Evolutionary conservation across 2,888 invertebrate species (phyloP).

Genomic region (Mechanitis mazaeus): DNA sequence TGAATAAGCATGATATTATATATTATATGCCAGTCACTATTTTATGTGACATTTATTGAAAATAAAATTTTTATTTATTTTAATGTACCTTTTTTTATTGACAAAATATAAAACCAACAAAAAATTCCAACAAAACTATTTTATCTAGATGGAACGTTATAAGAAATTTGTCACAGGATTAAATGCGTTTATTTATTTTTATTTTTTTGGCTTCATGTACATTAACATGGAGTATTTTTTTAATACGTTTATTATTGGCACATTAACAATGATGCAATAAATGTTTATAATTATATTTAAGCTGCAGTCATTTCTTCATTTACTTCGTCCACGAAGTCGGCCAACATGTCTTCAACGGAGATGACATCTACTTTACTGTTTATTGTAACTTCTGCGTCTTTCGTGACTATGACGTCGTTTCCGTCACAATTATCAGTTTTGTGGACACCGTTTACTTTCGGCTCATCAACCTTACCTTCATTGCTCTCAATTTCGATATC

Average conservation of each 20-base stretch:
- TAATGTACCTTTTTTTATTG: no score
- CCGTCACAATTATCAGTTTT: conserved; percentile 36
- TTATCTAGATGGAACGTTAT: no score
- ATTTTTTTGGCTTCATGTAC: no score
- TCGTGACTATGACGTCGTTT: conserved; percentile 38
- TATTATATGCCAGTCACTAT: no score
- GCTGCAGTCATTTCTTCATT: conserved; percentile 39
- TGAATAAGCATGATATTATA: no score
- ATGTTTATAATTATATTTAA: no score
- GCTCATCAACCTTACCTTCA: conserved; percentile 33
- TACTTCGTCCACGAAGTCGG: conserved; percentile 70
- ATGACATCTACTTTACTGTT: conserved; percentile 31
- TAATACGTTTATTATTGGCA: conserved; percentile 19
- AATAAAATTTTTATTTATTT: no score
- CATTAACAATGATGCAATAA: neutral
- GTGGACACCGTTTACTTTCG: conserved; percentile 21
- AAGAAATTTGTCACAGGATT: neutral
- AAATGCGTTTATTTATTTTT: conserved; percentile 12
- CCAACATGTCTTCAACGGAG: conserved; percentile 64
- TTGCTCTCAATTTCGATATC: conserved; percentile 32
- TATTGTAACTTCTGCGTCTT: conserved; percentile 11
- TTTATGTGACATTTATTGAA: no score
- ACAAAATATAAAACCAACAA: no score
- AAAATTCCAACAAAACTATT: no score
- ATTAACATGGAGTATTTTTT: neutral